phyloP scores from a whole-genome alignment of 2,888 invertebrate genomes.

The Agrenia bidenticulata region DNA sequence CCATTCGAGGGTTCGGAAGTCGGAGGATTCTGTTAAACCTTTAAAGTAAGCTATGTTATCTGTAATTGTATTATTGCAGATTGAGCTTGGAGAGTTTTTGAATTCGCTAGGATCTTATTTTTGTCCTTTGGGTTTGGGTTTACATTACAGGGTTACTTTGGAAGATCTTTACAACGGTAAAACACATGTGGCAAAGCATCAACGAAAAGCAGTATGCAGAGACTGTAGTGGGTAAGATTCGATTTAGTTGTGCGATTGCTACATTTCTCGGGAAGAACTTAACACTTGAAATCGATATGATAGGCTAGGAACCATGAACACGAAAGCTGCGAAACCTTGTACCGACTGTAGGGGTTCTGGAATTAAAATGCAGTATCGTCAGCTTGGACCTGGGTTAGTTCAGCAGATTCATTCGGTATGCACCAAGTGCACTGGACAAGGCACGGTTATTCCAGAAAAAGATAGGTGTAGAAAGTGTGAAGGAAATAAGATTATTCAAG shows the following conservation, averaged over 20 bases:
- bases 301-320: conserved; percentile 41
- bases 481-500: conserved; percentile 79
- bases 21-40: conserved; percentile 81
- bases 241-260: background rate
- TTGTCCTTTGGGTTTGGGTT: too few relatives aligned
- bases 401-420: conserved; percentile 60
- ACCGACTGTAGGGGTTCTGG: conserved; percentile 76
- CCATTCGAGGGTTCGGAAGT: conserved; percentile 63
- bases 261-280: background rate
- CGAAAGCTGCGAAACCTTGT: conserved; percentile 68
- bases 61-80: conserved; percentile 1
- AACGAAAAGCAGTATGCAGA: conserved; percentile 77
- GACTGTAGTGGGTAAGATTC: conserved; percentile 69
- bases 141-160: conserved; percentile 71
- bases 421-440: conserved; percentile 59
- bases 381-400: conserved; percentile 68
- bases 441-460: conserved; percentile 69
- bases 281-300: background rate
- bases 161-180: conserved; percentile 92
- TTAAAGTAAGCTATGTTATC: conserved; percentile 65
- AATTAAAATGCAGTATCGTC: conserved; percentile 69
- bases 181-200: conserved; percentile 75
- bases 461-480: conserved; percentile 79
- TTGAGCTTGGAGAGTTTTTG: too few relatives aligned
- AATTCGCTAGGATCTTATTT: too few relatives aligned